These are phyloP conservation scores for Mythimna impura DNA, from an alignment of 2,888 invertebrate genomes.

Conservation along the genomic window DNA sequence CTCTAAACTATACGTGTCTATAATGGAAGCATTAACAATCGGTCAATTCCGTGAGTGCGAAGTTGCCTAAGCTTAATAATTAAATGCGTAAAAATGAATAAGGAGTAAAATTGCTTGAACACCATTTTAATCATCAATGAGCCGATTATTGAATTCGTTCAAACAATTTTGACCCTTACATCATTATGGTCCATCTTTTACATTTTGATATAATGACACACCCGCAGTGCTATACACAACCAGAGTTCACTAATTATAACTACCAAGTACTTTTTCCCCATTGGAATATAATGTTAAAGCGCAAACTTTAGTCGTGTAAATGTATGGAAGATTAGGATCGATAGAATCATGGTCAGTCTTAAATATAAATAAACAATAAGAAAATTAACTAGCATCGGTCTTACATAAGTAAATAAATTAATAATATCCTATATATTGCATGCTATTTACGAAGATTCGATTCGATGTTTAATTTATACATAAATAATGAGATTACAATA, in stretches of 20 bases:
- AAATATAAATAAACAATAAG: conserved; percentile 62
- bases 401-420: conserved; percentile 51
- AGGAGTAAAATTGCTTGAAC: conserved; percentile 77
- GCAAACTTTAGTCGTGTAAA: conserved; percentile 62
- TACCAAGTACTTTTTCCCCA: conserved; percentile 60
- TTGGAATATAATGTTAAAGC: conserved; percentile 64
- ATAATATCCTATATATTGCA: conserved; percentile 40
- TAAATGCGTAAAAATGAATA: conserved; percentile 75
- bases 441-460: conserved; percentile 34
- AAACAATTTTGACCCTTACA: conserved; percentile 76
- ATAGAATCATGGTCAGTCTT: conserved; percentile 74
- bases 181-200: conserved; percentile 88
- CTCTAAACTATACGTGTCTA: conserved; percentile 75
- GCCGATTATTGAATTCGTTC: conserved; percentile 47
- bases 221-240: conserved; percentile 83
- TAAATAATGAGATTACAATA: conserved; percentile 28
- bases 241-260: conserved; percentile 73
- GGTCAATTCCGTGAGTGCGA: conserved; percentile 89
- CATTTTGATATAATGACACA: conserved; percentile 87
- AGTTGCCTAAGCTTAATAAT: conserved; percentile 83
- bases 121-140: conserved; percentile 39
- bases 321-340: conserved; percentile 70
- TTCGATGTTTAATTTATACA: conserved; percentile 48
- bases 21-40: conserved; percentile 87
- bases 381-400: conserved; percentile 53